Conservation (phyloP, 2,113 vertebrate genomes). For the Camelus dromedarius region DNA sequence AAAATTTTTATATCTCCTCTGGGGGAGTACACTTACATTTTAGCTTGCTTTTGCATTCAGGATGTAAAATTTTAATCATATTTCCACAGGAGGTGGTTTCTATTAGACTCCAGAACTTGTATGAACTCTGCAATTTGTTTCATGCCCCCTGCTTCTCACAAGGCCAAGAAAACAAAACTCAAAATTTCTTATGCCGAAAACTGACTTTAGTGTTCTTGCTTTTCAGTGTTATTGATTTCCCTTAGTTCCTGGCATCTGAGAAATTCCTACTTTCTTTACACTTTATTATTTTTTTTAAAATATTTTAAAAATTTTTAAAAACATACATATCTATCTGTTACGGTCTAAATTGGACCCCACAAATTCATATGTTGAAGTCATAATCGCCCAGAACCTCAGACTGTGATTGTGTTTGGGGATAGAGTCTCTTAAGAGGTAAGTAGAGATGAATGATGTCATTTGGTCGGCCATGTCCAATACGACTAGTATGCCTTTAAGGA, state of each 20-base stretch:
- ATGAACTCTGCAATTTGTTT: neutral
- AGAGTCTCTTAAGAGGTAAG: neutral
- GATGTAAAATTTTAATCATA: neutral
- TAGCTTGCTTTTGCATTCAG: neutral
- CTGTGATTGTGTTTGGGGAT: neutral
- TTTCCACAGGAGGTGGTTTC: neutral
- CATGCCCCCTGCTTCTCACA: neutral
- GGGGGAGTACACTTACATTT: neutral
- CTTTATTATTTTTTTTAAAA: neutral
- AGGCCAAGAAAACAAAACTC: neutral
- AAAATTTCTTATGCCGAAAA: neutral
- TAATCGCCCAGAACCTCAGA: neutral
- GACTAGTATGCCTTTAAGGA: neutral
- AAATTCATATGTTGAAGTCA: neutral
- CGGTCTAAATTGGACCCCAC: neutral
- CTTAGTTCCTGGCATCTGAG: neutral
- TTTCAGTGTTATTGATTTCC: neutral
- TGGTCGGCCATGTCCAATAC: neutral
- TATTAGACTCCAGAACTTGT: neutral
- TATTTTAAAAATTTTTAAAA: neutral
- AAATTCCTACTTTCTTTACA: neutral
- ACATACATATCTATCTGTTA: neutral
- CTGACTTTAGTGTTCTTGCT: neutral
- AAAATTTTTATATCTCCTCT: neutral
- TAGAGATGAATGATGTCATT: neutral